Percentiles rank a stretch among this genome's conserved stretches.
phyloP scores from a whole-genome alignment of 2,113 vertebrate species.

The Carollia perspicillata region DNA sequence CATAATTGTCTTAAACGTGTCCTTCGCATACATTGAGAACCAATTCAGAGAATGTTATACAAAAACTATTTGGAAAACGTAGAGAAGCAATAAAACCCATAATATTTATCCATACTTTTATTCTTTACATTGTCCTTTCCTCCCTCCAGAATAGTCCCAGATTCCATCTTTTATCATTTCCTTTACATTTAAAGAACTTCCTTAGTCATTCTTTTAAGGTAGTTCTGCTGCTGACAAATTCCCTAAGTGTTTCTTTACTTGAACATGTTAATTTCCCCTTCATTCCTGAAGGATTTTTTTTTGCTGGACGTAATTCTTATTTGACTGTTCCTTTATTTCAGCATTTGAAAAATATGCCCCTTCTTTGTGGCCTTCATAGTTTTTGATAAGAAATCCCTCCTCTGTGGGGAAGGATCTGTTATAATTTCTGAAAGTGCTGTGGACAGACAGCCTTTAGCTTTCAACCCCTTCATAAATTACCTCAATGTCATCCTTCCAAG shows the following conservation, averaged over 20 bases:
- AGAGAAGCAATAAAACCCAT: neutral
- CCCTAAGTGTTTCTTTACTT: neutral
- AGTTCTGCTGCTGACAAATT: slow-evolving; percentile 8
- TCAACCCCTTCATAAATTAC: neutral
- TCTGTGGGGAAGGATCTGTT: neutral
- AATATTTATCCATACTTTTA: neutral
- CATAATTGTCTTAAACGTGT: slow-evolving; percentile 5
- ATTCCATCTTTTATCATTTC: slow-evolving; percentile 3
- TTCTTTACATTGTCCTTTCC: neutral
- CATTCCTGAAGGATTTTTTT: neutral
- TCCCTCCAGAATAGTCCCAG: neutral
- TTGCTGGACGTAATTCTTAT: neutral
- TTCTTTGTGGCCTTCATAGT: neutral
- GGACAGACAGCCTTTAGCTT: neutral
- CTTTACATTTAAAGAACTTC: neutral
- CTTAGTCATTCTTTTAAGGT: neutral
- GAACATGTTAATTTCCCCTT: neutral
- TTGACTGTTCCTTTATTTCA: neutral
- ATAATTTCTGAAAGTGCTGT: neutral
- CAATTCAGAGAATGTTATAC: neutral
- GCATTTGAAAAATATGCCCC: neutral
- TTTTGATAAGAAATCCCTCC: neutral
- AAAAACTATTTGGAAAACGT: slow-evolving; percentile 2
- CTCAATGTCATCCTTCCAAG: neutral
- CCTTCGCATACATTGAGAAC: neutral